Evolutionary conservation across 1,140 invertebrate genomes (phyloP).

Genomic region (Dufourea novaeangliae): DNA sequence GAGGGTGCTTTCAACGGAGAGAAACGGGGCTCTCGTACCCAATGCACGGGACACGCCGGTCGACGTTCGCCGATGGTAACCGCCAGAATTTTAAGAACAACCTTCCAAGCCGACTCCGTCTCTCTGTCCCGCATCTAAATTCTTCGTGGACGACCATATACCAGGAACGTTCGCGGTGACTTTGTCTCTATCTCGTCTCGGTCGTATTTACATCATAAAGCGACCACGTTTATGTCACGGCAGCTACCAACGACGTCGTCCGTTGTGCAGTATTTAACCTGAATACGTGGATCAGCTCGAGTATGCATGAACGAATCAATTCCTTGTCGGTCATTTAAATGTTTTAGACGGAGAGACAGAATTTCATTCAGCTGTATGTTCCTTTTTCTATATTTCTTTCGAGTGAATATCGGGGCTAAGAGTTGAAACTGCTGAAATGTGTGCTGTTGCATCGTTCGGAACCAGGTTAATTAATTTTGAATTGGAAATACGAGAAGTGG

Average conservation of each 20-base stretch:
- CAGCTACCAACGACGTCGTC: not conserved
- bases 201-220: constrained; percentile 24
- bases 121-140: constrained; percentile 5
- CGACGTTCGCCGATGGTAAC: not conserved
- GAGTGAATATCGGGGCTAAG: too few relatives aligned
- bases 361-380: too few relatives aligned
- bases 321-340: not conserved
- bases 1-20: constrained; percentile 3
- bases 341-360: not conserved
- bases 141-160: not conserved
- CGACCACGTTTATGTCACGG: not conserved
- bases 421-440: too few relatives aligned
- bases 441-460: too few relatives aligned
- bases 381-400: too few relatives aligned
- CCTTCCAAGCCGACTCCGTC: not conserved
- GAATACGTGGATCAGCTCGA: not conserved
- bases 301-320: not conserved
- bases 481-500: too few relatives aligned
- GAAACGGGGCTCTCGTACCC: not conserved
- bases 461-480: too few relatives aligned
- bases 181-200: not conserved
- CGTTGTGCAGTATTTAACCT: not conserved
- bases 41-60: not conserved
- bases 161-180: not conserved
- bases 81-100: constrained; percentile 2